phyloP scores from a whole-genome alignment of 1,140 invertebrate species.

The Megathymus violae region DNA sequence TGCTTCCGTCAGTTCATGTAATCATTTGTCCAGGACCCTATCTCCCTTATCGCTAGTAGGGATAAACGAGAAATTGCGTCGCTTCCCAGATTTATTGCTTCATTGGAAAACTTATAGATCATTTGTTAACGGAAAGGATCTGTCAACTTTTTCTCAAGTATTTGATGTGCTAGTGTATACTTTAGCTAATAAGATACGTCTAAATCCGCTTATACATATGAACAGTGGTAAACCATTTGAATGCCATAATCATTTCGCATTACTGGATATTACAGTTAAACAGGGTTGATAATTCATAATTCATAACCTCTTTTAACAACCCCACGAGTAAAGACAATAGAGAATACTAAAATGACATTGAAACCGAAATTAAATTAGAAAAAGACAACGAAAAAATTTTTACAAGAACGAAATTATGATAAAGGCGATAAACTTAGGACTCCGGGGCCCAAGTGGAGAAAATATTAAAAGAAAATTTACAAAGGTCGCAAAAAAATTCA shows the following conservation, averaged over 20 bases:
- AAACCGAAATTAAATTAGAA: background rate
- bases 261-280: no score
- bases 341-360: background rate
- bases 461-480: conserved; percentile 26
- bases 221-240: no score
- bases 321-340: no score
- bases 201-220: no score
- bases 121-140: conserved; percentile 14
- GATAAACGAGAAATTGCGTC: conserved; percentile 11
- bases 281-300: no score
- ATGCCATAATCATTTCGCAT: no score
- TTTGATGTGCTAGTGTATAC: no score
- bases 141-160: background rate
- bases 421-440: conserved; percentile 13
- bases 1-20: conserved; percentile 20
- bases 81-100: conserved; percentile 20
- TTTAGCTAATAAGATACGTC: no score
- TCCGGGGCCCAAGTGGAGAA: background rate
- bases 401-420: conserved; percentile 1
- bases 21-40: conserved; percentile 22
- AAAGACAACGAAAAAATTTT: background rate
- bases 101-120: conserved; percentile 19
- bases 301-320: background rate
- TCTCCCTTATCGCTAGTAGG: conserved; percentile 12
- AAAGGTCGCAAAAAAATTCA: conserved; percentile 21